Evolutionary conservation across 2,113 vertebrate genomes (phyloP), one percentile per base, ranked within the genome.

Genomic region (Trichechus manatus): DNA sequence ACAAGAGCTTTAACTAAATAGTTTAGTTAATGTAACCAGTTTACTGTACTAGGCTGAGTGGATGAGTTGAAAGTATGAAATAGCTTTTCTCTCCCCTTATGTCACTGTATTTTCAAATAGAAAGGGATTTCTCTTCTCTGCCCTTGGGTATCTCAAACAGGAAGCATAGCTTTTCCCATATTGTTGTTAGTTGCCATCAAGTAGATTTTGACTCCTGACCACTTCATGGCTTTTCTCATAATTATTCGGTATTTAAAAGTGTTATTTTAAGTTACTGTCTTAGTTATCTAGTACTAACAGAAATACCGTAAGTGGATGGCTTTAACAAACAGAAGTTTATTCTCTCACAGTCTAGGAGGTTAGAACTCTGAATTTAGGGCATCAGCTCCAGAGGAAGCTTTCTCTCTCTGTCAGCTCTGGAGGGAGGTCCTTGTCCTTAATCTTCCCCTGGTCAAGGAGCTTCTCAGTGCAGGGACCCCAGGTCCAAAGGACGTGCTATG

Each of bases 71-170:
- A 90, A n/a, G 47, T 15, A 74, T 11, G 8, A 87, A 59, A 50
- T 33, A 39, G 0, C 6, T 61, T 87, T 64, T 91, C 20, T 80
- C 22, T 93, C 8, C 17, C 3, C 19, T 66, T 66, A n/a, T 33
- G 22, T 88, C 23, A 64, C 4, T 31, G 20, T 61, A 70, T 96
- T 93, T 92, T 93, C 47, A 94, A 68, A 31, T 68, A 83, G 14
- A 1, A 31, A 84, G 68, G 6, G 6, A 5, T 80, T 27, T 89
- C 9, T 74, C n/a, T 75, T 89, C n/a, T 64, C 47, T 74, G 6
- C 11, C 4, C 23, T 70, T 77, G 72, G 36, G 22, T 56, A 84
- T 87, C 42, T 89, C 31, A 82, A 44, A 20, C 23, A 33, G 53
- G 10, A 87, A 47, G 50, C 50, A 64, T 9, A 90, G 31, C 14